Evolutionary conservation across 2,113 vertebrate species (phyloP).

Genomic region (Carettochelys insculpta): DNA sequence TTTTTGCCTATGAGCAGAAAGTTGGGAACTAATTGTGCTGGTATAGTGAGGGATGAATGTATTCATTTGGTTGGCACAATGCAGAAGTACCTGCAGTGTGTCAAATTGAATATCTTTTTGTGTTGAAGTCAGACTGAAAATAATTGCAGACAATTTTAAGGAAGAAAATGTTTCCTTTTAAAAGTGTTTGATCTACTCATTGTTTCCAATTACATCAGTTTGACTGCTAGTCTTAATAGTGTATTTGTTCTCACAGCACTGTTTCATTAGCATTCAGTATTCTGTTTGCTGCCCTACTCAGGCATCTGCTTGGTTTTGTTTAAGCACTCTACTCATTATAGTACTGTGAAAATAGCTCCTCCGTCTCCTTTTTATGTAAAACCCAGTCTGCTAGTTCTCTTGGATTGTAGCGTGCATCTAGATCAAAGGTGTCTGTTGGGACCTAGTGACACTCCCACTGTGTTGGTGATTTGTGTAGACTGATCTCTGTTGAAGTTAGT

Average conservation of each 20-base stretch:
- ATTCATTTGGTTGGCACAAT: background rate
- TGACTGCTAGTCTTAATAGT: background rate
- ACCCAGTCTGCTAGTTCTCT: background rate
- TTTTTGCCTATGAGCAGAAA: too few relatives aligned
- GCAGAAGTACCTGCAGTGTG: background rate
- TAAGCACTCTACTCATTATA: background rate
- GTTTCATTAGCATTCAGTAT: background rate
- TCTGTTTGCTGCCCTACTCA: background rate
- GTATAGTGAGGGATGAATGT: too few relatives aligned
- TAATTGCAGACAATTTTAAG: background rate
- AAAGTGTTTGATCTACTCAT: background rate
- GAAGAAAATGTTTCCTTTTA: background rate
- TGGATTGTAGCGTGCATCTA: background rate
- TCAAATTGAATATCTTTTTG: background rate
- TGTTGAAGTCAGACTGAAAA: accelerated
- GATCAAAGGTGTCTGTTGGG: background rate
- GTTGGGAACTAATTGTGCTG: too few relatives aligned
- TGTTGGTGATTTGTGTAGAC: background rate
- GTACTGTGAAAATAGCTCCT: background rate
- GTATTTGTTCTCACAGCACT: background rate
- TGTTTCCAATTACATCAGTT: too few relatives aligned
- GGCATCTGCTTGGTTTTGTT: background rate
- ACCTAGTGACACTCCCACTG: background rate
- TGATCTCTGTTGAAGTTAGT: background rate
- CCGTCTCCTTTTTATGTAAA: background rate